Conservation (phyloP, 2,113 vertebrate species). For the Chloebia gouldiae region DNA sequence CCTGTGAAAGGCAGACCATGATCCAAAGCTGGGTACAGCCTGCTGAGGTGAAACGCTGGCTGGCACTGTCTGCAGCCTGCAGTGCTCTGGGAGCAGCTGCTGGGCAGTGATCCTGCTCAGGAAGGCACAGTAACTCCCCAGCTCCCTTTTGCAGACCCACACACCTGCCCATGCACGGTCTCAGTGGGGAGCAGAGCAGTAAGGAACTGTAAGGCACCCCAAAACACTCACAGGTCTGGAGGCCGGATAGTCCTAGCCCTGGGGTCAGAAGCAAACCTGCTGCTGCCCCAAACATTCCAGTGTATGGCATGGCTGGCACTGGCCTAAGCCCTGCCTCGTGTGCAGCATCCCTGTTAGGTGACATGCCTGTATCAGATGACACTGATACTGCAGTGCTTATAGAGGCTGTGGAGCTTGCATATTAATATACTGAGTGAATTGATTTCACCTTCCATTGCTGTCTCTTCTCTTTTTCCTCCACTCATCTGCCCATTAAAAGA, state of each 20-base stretch:
- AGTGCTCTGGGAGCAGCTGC: not conserved
- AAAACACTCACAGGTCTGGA: not conserved
- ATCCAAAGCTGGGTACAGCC: accelerated
- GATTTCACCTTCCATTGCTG: not conserved
- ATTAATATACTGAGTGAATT: not conserved
- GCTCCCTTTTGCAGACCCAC: not conserved
- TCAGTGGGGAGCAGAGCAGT: not conserved
- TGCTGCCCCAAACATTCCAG: not conserved
- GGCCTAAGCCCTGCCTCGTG: not conserved
- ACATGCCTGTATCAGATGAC: not conserved
- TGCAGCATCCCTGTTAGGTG: not conserved
- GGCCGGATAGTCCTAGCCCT: not conserved
- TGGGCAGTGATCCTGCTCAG: not conserved
- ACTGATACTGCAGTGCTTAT: not conserved
- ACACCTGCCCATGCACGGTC: accelerated
- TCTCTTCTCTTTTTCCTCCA: not conserved
- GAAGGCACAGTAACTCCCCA: not conserved
- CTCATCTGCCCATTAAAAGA: not conserved
- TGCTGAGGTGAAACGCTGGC: not conserved
- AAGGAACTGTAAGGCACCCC: not conserved
- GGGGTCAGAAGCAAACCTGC: not conserved
- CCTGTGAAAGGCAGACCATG: not conserved
- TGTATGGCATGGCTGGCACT: not conserved
- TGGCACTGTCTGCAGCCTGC: not conserved
- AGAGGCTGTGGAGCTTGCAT: not conserved